Evolutionary conservation across 2,113 vertebrate genomes (phyloP), one percentile per base, ranked within the genome.

Genomic region (Argyrosomus japonicus): DNA sequence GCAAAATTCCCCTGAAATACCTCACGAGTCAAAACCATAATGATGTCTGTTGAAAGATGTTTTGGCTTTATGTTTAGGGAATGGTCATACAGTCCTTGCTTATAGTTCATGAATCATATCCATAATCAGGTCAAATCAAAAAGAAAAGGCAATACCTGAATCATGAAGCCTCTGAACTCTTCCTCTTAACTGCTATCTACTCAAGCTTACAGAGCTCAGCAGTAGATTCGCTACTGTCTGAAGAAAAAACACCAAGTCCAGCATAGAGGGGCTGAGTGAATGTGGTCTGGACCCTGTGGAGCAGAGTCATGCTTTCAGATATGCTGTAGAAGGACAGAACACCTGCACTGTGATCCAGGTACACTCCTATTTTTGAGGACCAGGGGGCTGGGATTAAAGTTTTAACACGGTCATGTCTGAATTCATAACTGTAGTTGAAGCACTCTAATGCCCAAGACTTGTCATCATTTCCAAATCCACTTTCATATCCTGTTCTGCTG

Each of bases 201-300:
- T 72, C 19, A 32, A 73, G 47, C 47, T 53, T 25, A 3, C 36
- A 77, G n/a, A 84, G 7, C 51, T 43, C n/a, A n/a, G 70, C 70
- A 5, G 62, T 19, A 18, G 32, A 19, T 67, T 4, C 23, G 6
- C 21, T 11, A 7, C 21, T 29, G 1, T 13, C 2, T 2, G 74
- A 25, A 17, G 5, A 36, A 62, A 74, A 79, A 73, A 84, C 56
- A 3, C 76, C 76, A 12, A 84, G 63, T 19, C 69, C 70, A 6
- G 3, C 18, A 75, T 19, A 43, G 27, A 84, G 76, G 0, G 50
- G 50, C 75, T 64, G 57, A 60, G 50, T 75, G 74, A 86, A 86
- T 6, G 29, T 58, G 68, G 75, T 82, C 40, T 75, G 69, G 58
- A 78, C 63, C 53, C 63, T 78, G 84, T 77, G 51, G 51, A 86